phyloP scores from a whole-genome alignment of 2,113 vertebrate genomes.

The Protobothrops flavoviridis region DNA sequence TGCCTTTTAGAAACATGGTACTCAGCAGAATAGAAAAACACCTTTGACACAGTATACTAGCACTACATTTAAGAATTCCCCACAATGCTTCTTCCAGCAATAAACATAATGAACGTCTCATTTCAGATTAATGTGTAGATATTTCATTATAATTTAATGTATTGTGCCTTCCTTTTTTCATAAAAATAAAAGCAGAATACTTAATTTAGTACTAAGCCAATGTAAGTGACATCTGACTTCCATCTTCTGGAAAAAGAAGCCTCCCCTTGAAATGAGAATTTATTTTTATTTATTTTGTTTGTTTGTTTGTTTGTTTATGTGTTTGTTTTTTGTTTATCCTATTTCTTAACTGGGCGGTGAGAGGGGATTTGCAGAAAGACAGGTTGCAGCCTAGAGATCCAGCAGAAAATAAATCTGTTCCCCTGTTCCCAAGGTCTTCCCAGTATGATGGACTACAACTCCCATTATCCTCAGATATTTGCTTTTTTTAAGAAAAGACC shows the following conservation, averaged over 20 bases:
- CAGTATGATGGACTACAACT: background rate
- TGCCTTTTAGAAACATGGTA: conserved; percentile 22
- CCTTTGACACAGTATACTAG: conserved; percentile 1
- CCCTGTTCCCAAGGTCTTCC: background rate
- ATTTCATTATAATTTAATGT: conserved; percentile 30
- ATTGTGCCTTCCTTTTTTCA: conserved; percentile 12
- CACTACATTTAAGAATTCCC: background rate
- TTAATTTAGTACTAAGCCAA: background rate
- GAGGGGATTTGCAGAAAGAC: background rate
- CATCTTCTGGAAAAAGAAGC: background rate
- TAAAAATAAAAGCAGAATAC: background rate
- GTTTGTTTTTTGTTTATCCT: too few relatives aligned
- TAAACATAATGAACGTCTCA: conserved; percentile 19
- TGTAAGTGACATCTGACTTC: background rate
- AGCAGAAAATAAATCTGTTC: background rate
- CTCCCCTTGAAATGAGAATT: background rate
- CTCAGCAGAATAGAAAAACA: conserved; percentile 8
- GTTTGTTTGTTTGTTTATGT: too few relatives aligned
- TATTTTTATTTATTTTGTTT: too few relatives aligned
- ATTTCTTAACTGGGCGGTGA: too few relatives aligned
- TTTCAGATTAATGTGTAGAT: conserved; percentile 23
- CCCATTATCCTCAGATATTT: background rate
- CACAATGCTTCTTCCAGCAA: conserved; percentile 8
- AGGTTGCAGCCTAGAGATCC: background rate
- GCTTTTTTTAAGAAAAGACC: too few relatives aligned